Evolutionary conservation across 2,797 vertebrate genomes (phyloP).

Genomic region (Natrix natrix): DNA sequence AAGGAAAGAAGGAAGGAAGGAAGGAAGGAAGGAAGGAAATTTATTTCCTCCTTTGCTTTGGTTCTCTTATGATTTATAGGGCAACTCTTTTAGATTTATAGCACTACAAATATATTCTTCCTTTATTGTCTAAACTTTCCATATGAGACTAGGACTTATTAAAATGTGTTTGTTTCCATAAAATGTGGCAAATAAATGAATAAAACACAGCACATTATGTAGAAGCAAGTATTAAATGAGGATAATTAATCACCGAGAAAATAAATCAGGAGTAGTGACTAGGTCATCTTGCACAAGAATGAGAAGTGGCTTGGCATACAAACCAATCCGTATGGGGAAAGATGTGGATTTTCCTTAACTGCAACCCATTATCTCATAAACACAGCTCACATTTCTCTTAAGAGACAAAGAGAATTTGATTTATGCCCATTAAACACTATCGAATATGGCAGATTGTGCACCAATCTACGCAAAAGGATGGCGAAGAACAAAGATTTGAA

Average conservation of each 20-base stretch:
- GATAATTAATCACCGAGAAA: background rate
- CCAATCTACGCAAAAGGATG: background rate
- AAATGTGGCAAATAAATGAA: background rate
- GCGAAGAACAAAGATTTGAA: slow-evolving; percentile 35
- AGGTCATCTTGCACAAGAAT: background rate
- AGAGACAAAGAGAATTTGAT: slow-evolving; percentile 3
- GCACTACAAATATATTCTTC: background rate
- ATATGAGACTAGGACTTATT: background rate
- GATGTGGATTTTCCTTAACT: background rate
- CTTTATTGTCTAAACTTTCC: background rate
- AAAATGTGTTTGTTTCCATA: background rate
- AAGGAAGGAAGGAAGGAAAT: background rate
- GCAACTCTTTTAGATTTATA: slow-evolving; percentile 14
- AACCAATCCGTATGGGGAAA: background rate
- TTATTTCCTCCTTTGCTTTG: background rate
- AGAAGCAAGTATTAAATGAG: background rate
- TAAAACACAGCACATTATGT: background rate
- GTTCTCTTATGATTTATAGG: background rate
- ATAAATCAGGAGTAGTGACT: background rate
- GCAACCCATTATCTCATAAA: slow-evolving; percentile 15
- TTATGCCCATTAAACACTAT: background rate
- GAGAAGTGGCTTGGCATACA: background rate
- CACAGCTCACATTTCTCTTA: background rate
- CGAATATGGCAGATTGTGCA: no score
- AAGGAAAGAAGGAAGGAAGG: background rate